Percentiles rank a stretch among this genome's conserved stretches.
phyloP scores from a whole-genome alignment of 2,888 invertebrate species.

The Alentia gelatinosa region DNA sequence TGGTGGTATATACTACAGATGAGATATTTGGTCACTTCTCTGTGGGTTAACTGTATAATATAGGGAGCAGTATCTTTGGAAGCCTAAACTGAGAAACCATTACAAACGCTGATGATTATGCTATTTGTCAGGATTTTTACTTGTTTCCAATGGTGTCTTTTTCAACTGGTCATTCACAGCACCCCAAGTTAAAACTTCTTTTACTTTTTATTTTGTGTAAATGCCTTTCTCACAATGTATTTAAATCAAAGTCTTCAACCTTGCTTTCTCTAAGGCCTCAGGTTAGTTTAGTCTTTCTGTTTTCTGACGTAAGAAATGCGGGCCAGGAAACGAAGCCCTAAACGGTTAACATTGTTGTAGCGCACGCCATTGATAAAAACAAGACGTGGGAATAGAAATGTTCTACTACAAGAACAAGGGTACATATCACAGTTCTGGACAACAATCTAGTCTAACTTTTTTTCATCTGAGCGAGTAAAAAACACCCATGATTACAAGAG shows the following conservation, averaged over 20 bases:
- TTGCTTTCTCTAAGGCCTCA: conserved; percentile 20
- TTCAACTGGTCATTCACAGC: not conserved
- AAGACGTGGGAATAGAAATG: conserved; percentile 23
- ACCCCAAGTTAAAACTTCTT: not conserved
- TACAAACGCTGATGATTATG: not conserved
- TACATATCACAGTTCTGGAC: conserved; percentile 47
- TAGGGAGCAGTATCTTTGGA: not conserved
- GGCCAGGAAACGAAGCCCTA: not conserved
- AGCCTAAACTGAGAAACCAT: not conserved
- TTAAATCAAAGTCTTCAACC: conserved; percentile 4
- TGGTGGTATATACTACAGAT: not conserved
- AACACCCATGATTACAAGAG: conserved; percentile 10
- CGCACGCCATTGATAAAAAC: not conserved
- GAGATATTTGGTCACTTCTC: not conserved
- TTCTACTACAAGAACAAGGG: conserved; percentile 28
- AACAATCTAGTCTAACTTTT: conserved; percentile 27
- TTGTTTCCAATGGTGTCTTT: not conserved
- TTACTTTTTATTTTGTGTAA: not conserved
- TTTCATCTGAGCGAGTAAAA: conserved; percentile 25
- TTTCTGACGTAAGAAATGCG: not conserved
- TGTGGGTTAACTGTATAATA: not conserved
- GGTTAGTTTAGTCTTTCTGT: not conserved
- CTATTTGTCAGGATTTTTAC: not conserved
- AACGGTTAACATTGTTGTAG: conserved; percentile 3
- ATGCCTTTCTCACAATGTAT: not conserved